A percentile compares a stretch with the other conserved stretches of the same genome.
These are phyloP conservation scores for Acanthosepion esculentum DNA, from an alignment of 2,888 invertebrate genomes.

Conservation along the genomic window DNA sequence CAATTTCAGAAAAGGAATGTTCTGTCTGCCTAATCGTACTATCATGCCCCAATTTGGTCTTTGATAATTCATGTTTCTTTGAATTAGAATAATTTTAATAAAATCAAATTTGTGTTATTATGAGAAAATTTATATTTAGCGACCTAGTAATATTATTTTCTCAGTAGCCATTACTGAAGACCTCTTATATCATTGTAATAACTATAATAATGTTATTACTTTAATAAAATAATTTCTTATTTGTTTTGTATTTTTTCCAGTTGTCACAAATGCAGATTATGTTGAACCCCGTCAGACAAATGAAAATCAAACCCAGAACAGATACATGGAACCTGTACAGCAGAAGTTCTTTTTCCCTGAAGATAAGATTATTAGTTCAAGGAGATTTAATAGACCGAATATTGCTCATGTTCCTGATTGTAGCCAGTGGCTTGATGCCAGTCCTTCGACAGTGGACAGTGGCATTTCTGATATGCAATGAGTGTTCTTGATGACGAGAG, in stretches of 20 bases:
- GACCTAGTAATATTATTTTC: too few relatives aligned
- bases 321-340: background rate
- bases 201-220: too few relatives aligned
- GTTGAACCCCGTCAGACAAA: background rate
- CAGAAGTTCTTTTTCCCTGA: background rate
- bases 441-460: background rate
- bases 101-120: too few relatives aligned
- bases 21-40: too few relatives aligned
- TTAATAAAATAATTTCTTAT: too few relatives aligned
- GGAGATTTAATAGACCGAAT: background rate
- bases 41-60: too few relatives aligned
- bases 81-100: too few relatives aligned
- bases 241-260: background rate
- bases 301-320: background rate
- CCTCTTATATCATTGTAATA: too few relatives aligned
- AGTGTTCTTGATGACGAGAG: background rate
- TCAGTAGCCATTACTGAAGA: background rate
- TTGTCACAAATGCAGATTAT: background rate
- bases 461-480: background rate
- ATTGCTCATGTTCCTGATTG: conserved; percentile 2
- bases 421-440: background rate
- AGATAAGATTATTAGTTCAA: background rate
- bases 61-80: too few relatives aligned
- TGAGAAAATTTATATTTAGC: too few relatives aligned
- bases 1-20: too few relatives aligned